Percentiles rank a stretch among this genome's conserved stretches.
Evolutionary conservation across 2,888 invertebrate species (phyloP).

Genomic region (Spisula solida): DNA sequence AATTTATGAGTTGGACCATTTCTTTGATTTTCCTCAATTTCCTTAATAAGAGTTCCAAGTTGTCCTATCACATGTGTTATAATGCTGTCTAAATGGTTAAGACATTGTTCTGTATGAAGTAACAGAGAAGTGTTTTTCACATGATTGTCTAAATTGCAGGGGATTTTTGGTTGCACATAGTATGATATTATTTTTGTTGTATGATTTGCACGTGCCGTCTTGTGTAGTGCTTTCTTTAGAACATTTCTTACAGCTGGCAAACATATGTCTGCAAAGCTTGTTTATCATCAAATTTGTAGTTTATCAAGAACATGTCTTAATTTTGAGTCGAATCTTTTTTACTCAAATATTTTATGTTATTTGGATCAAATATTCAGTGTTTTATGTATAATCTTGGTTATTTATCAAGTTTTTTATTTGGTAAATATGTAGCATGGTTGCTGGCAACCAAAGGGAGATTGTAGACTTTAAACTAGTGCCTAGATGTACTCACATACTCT

Average conservation of each 20-base stretch:
- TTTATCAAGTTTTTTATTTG: constrained; percentile 9
- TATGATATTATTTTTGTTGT: neutral
- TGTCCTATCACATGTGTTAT: no score
- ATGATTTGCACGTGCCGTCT: neutral
- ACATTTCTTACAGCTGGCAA: neutral
- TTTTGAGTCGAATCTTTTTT: neutral
- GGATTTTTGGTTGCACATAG: neutral
- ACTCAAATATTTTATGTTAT: neutral
- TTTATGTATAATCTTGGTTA: constrained; percentile 1
- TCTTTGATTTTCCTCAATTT: no score
- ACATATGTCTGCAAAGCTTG: neutral
- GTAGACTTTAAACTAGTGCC: constrained; percentile 12
- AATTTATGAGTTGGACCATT: no score
- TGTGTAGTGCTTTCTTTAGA: neutral
- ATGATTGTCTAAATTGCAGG: neutral
- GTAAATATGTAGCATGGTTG: neutral
- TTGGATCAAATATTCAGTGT: constrained; percentile 11
- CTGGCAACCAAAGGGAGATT: neutral
- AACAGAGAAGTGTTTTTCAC: no score
- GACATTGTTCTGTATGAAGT: no score
- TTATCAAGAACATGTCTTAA: neutral
- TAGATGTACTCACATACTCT: neutral
- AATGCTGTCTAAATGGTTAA: no score
- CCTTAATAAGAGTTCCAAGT: no score
- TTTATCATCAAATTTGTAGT: neutral